Conservation (phyloP, 1,140 invertebrate genomes). For the Hyles vespertilio region DNA sequence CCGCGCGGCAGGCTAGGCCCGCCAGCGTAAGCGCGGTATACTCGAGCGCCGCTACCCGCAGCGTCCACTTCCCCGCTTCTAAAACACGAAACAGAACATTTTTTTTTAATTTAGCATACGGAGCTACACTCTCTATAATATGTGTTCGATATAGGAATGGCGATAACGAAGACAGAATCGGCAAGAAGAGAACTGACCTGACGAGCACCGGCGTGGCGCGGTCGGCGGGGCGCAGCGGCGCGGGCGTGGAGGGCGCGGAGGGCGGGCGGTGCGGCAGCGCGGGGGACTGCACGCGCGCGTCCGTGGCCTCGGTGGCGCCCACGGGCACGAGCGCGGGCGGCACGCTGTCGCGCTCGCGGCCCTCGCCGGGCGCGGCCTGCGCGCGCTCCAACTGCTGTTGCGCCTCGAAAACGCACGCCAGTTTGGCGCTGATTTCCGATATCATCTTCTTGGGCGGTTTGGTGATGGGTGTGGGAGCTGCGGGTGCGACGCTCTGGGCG, state of each 20-base stretch:
- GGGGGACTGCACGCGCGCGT: slow-evolving; percentile 63
- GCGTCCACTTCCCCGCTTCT: slow-evolving; percentile 21
- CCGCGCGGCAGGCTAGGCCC: slow-evolving; percentile 57
- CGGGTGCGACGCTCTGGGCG: background rate
- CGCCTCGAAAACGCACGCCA: slow-evolving; percentile 48
- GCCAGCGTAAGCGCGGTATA: slow-evolving; percentile 27
- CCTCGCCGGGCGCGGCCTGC: slow-evolving; percentile 15
- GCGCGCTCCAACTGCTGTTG: slow-evolving; percentile 15
- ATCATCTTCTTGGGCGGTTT: slow-evolving; percentile 73
- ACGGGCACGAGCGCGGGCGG: slow-evolving; percentile 44
- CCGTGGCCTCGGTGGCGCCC: slow-evolving; percentile 56
- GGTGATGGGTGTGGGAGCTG: slow-evolving; percentile 38
- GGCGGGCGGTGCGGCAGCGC: slow-evolving; percentile 59
- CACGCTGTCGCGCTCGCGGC: slow-evolving; percentile 44
- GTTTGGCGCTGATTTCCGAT: slow-evolving; percentile 63
- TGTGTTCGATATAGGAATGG: too few relatives aligned
- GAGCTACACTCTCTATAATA: too few relatives aligned
- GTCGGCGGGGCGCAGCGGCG: slow-evolving; percentile 47
- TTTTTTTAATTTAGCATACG: too few relatives aligned
- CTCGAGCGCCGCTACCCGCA: slow-evolving; percentile 16
- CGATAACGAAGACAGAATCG: too few relatives aligned
- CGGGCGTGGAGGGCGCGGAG: slow-evolving; percentile 31
- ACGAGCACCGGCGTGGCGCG: slow-evolving; percentile 56
- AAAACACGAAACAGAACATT: too few relatives aligned
- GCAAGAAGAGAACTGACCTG: slow-evolving; percentile 28